Percentiles rank a stretch among this genome's conserved stretches.
Conservation (phyloP, 2,113 vertebrate species). For the Lutjanus erythropterus region DNA sequence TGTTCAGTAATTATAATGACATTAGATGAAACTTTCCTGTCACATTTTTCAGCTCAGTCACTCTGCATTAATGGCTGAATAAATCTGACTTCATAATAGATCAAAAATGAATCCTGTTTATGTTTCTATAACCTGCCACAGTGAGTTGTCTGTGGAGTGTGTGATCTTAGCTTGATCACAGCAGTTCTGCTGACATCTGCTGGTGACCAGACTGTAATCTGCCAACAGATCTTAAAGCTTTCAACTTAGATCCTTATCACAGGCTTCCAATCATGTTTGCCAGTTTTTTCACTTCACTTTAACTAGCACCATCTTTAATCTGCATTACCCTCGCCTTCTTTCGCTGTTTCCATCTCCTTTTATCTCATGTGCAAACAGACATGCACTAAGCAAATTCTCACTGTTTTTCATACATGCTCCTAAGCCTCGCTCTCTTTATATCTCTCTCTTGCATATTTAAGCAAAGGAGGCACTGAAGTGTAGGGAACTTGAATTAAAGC, state of each 20-base stretch:
- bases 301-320: slow-evolving; percentile 62
- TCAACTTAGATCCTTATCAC: slow-evolving; percentile 62
- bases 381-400: slow-evolving; percentile 47
- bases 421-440: slow-evolving; percentile 38
- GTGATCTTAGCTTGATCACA: slow-evolving; percentile 49
- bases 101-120: slow-evolving; percentile 37
- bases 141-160: slow-evolving; percentile 38
- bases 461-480: slow-evolving; percentile 49
- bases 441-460: slow-evolving; percentile 56
- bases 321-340: slow-evolving; percentile 34
- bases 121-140: slow-evolving; percentile 48
- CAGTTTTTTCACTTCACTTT: slow-evolving; percentile 44
- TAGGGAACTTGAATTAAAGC: slow-evolving; percentile 65
- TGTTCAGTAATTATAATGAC: slow-evolving; percentile 53
- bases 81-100: slow-evolving; percentile 47
- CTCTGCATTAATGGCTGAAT: slow-evolving; percentile 45
- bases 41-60: slow-evolving; percentile 30
- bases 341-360: slow-evolving; percentile 43
- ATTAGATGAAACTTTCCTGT: slow-evolving; percentile 43
- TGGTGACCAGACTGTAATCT: slow-evolving; percentile 71
- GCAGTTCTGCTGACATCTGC: slow-evolving; percentile 71
- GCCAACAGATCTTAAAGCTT: slow-evolving; percentile 60
- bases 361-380: slow-evolving; percentile 66
- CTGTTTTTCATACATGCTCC: slow-evolving; percentile 54
- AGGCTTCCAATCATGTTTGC: slow-evolving; percentile 59